A percentile compares a stretch with the other conserved stretches of the same genome.
Conservation (phyloP, 2,113 vertebrate genomes). For the Phrynosoma blainvillii region DNA sequence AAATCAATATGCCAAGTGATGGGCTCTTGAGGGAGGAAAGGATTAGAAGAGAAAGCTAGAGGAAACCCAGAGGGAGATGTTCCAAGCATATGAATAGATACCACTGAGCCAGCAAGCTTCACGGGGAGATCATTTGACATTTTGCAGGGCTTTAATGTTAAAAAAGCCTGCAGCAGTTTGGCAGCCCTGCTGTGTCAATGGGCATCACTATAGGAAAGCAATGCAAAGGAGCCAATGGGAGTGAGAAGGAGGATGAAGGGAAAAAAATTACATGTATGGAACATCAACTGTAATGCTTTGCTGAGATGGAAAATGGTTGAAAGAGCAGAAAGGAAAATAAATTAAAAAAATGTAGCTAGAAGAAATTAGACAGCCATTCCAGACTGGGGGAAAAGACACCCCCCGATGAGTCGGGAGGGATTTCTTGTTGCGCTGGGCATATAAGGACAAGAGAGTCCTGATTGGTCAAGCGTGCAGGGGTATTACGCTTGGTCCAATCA, state of each 20-base stretch:
- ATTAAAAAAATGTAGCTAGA: not conserved
- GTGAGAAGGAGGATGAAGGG: not conserved
- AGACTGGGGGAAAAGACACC: not conserved
- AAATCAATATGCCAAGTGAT: slow-evolving; percentile 46
- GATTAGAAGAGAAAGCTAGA: slow-evolving; percentile 39
- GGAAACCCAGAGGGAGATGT: slow-evolving; percentile 40
- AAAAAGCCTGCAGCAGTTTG: slow-evolving; percentile 27
- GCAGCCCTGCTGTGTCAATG: slow-evolving; percentile 40
- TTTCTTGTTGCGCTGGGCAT: no score
- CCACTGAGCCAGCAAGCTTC: slow-evolving; percentile 45
- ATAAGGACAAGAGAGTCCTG: no score
- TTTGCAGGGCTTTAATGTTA: slow-evolving; percentile 49
- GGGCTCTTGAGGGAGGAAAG: slow-evolving; percentile 26
- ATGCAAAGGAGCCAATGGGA: not conserved
- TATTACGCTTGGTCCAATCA: no score
- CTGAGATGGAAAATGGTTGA: not conserved
- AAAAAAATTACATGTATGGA: not conserved
- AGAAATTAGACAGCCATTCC: slow-evolving; percentile 24
- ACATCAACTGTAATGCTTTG: slow-evolving; percentile 1
- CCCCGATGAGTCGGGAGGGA: no score
- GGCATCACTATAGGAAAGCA: slow-evolving; percentile 33
- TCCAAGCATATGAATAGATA: slow-evolving; percentile 42
- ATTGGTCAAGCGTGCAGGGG: no score
- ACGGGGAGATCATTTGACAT: slow-evolving; percentile 42
- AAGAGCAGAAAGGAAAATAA: not conserved